These are phyloP conservation scores for Cheilosia urbana DNA, from an alignment of 2,888 invertebrate species.

Conservation along the genomic window DNA sequence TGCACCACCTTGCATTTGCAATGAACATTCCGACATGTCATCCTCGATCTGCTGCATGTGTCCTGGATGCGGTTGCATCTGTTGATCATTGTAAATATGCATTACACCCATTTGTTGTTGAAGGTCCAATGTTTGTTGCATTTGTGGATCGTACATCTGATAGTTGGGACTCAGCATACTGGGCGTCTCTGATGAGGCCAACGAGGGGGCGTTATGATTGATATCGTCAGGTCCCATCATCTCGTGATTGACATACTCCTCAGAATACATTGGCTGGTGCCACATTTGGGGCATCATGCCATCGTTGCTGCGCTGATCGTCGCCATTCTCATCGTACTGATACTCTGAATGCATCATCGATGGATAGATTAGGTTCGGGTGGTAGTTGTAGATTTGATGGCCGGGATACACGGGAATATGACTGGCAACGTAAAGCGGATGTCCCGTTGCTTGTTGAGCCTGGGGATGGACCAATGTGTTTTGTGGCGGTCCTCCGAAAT, in stretches of 20 bases:
- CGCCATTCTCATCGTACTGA: slow-evolving; percentile 80
- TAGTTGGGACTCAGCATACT: slow-evolving; percentile 82
- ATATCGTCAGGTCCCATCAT: slow-evolving; percentile 79
- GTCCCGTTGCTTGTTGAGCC: slow-evolving; percentile 82
- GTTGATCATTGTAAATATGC: slow-evolving; percentile 82
- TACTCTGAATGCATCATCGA: slow-evolving; percentile 81
- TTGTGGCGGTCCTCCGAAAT: slow-evolving; percentile 78
- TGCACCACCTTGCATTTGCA: slow-evolving; percentile 63
- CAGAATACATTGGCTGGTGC: slow-evolving; percentile 81
- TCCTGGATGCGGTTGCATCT: slow-evolving; percentile 75
- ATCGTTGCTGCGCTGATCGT: slow-evolving; percentile 78
- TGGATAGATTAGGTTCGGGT: slow-evolving; percentile 79
- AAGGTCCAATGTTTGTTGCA: slow-evolving; percentile 80
- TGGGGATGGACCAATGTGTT: slow-evolving; percentile 80
- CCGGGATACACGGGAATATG: slow-evolving; percentile 80
- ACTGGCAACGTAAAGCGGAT: slow-evolving; percentile 80
- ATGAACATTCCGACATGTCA: slow-evolving; percentile 79
- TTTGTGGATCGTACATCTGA: slow-evolving; percentile 81
- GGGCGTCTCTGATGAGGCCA: slow-evolving; percentile 82
- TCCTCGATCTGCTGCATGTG: slow-evolving; percentile 78
- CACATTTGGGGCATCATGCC: slow-evolving; percentile 80
- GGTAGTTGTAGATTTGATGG: slow-evolving; percentile 80
- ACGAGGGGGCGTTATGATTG: slow-evolving; percentile 81
- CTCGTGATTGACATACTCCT: slow-evolving; percentile 79
- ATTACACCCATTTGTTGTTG: slow-evolving; percentile 83